Conservation (phyloP, 37 sponge, comb jelly and placozoan genomes). For the Axinella damicornis region DNA sequence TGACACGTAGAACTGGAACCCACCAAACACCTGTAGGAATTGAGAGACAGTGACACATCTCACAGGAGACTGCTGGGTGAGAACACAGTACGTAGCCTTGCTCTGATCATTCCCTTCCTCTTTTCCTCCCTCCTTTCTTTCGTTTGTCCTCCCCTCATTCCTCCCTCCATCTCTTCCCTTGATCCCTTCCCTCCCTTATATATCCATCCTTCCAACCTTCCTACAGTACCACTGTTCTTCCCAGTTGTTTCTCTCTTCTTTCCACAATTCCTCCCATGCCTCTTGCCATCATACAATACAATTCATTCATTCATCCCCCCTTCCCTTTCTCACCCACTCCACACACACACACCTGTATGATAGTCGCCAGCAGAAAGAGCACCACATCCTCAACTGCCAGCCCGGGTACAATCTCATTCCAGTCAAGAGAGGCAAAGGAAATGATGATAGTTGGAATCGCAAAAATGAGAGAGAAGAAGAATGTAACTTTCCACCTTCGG, state of each 20-base stretch:
- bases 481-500: conserved; percentile 83
- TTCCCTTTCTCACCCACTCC: too few relatives aligned
- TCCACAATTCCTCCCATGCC: too few relatives aligned
- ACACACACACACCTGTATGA: conserved; percentile 73
- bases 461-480: conserved; percentile 87
- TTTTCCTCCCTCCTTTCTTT: too few relatives aligned
- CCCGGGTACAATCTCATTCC: conserved; percentile 62
- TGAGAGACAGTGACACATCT: too few relatives aligned
- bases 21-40: conserved; percentile 75
- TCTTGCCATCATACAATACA: too few relatives aligned
- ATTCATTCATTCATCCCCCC: too few relatives aligned
- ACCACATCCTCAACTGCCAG: conserved; percentile 71
- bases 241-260: too few relatives aligned
- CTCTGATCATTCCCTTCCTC: background rate
- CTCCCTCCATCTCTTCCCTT: background rate
- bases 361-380: conserved; percentile 74
- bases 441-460: conserved; percentile 86
- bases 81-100: too few relatives aligned
- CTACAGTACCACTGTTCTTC: too few relatives aligned
- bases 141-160: too few relatives aligned
- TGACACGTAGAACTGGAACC: conserved; percentile 91
- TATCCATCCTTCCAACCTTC: too few relatives aligned
- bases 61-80: too few relatives aligned
- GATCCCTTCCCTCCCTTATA: background rate
- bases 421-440: conserved; percentile 51